Conservation (phyloP, 2,797 vertebrate genomes). For the Poeciliopsis turneri region DNA sequence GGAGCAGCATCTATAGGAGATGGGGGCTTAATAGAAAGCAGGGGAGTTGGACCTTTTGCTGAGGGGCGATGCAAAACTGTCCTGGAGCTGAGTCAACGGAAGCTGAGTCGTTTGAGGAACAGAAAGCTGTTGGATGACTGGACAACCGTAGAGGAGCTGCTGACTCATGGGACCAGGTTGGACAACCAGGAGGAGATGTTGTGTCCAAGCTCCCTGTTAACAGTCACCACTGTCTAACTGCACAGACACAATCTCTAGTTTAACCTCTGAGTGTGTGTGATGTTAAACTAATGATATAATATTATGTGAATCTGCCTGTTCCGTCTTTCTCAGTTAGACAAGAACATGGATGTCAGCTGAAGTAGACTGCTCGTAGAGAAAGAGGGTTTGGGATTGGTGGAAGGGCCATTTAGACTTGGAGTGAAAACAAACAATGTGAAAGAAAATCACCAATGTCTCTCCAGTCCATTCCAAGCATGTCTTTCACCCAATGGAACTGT, state of each 20-base stretch:
- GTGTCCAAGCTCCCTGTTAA: constrained; percentile 79
- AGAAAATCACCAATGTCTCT: neutral
- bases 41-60: constrained; percentile 46
- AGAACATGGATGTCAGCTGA: constrained; percentile 26
- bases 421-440: neutral
- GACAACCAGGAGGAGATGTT: constrained; percentile 70
- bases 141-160: constrained; percentile 84
- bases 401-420: neutral
- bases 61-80: constrained; percentile 71
- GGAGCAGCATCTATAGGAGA: constrained; percentile 48
- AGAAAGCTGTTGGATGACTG: constrained; percentile 83
- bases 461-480: neutral
- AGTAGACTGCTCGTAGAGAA: neutral
- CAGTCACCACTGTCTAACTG: constrained; percentile 82
- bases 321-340: constrained; percentile 14
- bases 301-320: constrained; percentile 23
- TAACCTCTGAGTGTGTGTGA: constrained; percentile 39
- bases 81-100: constrained; percentile 82
- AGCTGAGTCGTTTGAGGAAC: constrained; percentile 80
- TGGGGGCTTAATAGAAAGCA: constrained; percentile 35
- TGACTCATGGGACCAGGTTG: constrained; percentile 79
- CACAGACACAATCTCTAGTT: constrained; percentile 45
- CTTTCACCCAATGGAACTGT: neutral
- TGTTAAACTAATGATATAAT: constrained; percentile 26
- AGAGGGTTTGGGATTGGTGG: neutral